Evolutionary conservation across 1,140 invertebrate species (phyloP).

Genomic region (Lucilia sericata): DNA sequence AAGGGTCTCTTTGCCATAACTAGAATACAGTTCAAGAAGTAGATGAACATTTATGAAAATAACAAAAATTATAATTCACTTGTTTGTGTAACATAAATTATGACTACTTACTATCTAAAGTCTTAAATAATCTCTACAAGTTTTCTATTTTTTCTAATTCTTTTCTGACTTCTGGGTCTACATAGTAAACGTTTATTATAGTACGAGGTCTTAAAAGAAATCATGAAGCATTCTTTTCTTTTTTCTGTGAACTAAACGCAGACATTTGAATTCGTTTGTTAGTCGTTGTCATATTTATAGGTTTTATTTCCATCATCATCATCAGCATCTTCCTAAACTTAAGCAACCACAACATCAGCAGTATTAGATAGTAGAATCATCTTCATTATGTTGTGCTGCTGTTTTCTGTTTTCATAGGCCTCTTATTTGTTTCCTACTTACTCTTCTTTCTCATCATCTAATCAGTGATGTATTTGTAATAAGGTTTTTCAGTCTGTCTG

Average conservation of each 20-base stretch:
- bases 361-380: background rate
- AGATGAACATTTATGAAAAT: background rate
- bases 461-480: background rate
- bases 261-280: background rate
- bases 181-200: background rate
- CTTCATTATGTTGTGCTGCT: background rate
- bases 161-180: background rate
- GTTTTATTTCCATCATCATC: background rate
- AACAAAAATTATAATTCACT: background rate
- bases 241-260: background rate
- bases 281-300: background rate
- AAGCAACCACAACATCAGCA: background rate
- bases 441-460: background rate
- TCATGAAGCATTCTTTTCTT: background rate
- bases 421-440: background rate
- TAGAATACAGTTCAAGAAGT: background rate
- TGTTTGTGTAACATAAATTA: background rate
- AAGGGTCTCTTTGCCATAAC: background rate
- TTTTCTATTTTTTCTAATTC: background rate
- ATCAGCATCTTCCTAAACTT: background rate
- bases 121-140: background rate
- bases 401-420: background rate
- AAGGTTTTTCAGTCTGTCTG: background rate
- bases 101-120: background rate
- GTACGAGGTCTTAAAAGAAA: background rate